Evolutionary conservation across 1,140 invertebrate genomes (phyloP).

Genomic region (Drosophila simulans): DNA sequence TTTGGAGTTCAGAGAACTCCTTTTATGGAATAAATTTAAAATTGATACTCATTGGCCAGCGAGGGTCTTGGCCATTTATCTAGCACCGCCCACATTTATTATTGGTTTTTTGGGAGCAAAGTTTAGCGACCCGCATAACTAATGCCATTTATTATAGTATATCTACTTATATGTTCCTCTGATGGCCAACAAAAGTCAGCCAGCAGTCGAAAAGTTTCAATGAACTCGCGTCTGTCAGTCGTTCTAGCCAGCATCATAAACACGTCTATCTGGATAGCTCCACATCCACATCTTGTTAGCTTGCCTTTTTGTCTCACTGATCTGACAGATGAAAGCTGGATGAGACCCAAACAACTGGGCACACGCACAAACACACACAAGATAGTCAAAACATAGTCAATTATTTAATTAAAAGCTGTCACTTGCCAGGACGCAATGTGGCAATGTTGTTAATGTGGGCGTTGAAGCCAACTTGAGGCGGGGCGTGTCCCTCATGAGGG

Average conservation of each 20-base stretch:
- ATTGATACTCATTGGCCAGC: constrained; percentile 48
- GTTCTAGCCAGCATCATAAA: constrained; percentile 60
- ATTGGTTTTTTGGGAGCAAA: constrained; percentile 36
- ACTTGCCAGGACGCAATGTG: constrained; percentile 46
- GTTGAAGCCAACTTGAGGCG: constrained; percentile 28
- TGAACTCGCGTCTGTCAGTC: constrained; percentile 43
- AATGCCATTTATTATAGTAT: constrained; percentile 40
- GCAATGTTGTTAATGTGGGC: constrained; percentile 46
- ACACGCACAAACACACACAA: neutral
- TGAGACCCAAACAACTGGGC: constrained; percentile 26
- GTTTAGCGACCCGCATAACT: constrained; percentile 67
- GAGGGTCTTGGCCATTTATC: constrained; percentile 58
- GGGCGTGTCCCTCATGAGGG: neutral
- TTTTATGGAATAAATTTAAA: constrained; percentile 56
- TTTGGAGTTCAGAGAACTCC: constrained; percentile 57
- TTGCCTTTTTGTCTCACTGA: constrained; percentile 24
- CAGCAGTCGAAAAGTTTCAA: constrained; percentile 49
- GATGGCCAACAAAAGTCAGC: constrained; percentile 30
- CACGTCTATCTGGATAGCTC: constrained; percentile 21
- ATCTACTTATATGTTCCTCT: constrained; percentile 32
- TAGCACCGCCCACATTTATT: constrained; percentile 39
- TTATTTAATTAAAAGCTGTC: constrained; percentile 82
- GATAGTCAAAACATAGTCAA: constrained; percentile 53
- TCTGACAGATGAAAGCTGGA: constrained; percentile 59
- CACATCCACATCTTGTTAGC: constrained; percentile 19